Conservation (phyloP, 2,797 vertebrate species). For the Pipistrellus pygmaeus region DNA sequence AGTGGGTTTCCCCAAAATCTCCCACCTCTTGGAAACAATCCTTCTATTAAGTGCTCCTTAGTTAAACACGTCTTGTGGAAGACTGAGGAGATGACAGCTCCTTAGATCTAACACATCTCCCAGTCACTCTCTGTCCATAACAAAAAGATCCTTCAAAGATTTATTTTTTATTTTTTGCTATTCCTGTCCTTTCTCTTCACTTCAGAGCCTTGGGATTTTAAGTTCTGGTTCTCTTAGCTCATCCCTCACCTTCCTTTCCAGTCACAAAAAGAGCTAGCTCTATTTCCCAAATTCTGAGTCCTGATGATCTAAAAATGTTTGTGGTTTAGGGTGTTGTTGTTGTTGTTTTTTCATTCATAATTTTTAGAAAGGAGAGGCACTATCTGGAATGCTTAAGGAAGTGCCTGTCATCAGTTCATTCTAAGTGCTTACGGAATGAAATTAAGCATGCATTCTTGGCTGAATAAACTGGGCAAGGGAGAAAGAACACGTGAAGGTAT, state of each 20-base stretch:
- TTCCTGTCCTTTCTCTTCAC: not conserved
- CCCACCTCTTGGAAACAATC: not conserved
- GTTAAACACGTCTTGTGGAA: not conserved
- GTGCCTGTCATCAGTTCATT: not conserved
- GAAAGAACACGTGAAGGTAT: not conserved
- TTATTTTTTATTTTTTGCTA: not conserved
- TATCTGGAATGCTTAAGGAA: slow-evolving; percentile 18
- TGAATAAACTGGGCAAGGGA: slow-evolving; percentile 7
- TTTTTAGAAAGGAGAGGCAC: not conserved
- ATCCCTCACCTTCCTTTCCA: not conserved
- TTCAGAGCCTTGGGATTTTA: not conserved
- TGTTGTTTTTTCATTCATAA: not conserved
- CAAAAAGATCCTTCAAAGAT: slow-evolving; percentile 24
- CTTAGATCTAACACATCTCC: not conserved
- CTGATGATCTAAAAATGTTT: not conserved
- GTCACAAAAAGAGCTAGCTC: not conserved
- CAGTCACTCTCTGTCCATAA: not conserved
- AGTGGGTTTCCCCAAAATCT: not conserved
- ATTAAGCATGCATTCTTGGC: not conserved
- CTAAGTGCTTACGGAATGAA: not conserved
- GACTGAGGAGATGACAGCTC: not conserved
- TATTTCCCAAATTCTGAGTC: not conserved
- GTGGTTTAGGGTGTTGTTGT: not conserved
- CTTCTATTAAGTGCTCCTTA: not conserved
- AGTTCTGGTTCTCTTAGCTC: not conserved